Evolutionary conservation across 1,140 invertebrate genomes (phyloP).

Genomic region (roundworm (Caenorhabditis elegans)): DNA sequence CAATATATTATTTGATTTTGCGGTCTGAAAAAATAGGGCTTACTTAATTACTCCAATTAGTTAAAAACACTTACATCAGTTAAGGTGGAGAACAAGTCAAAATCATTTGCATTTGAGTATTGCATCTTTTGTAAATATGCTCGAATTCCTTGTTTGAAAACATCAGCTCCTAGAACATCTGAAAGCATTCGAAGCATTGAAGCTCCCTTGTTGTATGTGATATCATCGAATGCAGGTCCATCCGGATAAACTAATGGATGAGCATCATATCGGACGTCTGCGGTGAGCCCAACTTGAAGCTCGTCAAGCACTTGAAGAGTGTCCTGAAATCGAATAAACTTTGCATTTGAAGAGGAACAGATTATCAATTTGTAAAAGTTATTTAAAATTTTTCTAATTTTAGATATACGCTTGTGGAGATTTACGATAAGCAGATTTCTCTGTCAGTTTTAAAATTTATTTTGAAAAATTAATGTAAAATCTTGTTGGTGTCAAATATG

Average conservation of each 20-base stretch:
- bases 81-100: constrained; percentile 30
- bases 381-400: too few species aligned
- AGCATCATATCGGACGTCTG: constrained; percentile 27
- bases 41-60: neutral
- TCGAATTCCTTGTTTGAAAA: constrained; percentile 28
- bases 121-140: constrained; percentile 29
- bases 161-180: neutral
- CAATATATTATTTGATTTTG: constrained; percentile 12
- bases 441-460: neutral
- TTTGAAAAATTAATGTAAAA: too few species aligned
- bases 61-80: neutral
- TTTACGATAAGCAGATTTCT: neutral
- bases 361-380: too few species aligned
- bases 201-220: constrained; percentile 70
- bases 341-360: neutral
- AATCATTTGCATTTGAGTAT: constrained; percentile 38
- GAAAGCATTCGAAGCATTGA: constrained; percentile 55
- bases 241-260: constrained; percentile 40
- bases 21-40: neutral
- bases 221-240: constrained; percentile 67
- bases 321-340: constrained; percentile 14
- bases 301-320: constrained; percentile 28
- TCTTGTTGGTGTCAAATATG: too few species aligned
- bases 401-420: too few species aligned
- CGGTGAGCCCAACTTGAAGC: constrained; percentile 22